A percentile compares a stretch with the other conserved stretches of the same genome.
These are phyloP conservation scores for Formica exsecta DNA, from an alignment of 1,140 invertebrate genomes.

Conservation along the genomic window DNA sequence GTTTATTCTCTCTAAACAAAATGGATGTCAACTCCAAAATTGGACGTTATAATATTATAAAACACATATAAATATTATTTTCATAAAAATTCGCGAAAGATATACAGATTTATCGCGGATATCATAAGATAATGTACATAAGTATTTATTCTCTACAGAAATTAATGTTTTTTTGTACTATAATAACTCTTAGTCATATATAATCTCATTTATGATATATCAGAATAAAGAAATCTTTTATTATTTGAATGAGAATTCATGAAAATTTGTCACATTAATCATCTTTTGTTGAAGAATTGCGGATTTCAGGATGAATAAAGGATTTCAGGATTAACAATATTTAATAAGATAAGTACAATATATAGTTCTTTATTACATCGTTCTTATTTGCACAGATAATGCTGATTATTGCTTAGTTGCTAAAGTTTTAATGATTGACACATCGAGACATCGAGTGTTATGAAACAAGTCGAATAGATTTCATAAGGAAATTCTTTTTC, in stretches of 20 bases:
- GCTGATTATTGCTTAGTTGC: slow-evolving; percentile 81
- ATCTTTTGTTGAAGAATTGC: slow-evolving; percentile 1
- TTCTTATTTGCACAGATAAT: slow-evolving; percentile 78
- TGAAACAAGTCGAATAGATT: slow-evolving; percentile 71
- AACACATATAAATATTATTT: slow-evolving; percentile 11
- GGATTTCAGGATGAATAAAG: not conserved
- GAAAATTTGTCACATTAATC: slow-evolving; percentile 7
- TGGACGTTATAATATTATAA: not conserved
- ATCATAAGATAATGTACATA: slow-evolving; percentile 64
- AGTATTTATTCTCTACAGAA: slow-evolving; percentile 54
- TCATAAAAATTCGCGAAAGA: not conserved
- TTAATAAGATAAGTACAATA: slow-evolving; percentile 65
- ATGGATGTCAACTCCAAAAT: not conserved
- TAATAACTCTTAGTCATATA: slow-evolving; percentile 50
- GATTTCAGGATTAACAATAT: not conserved
- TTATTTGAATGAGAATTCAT: slow-evolving; percentile 12
- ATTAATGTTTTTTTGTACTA: slow-evolving; percentile 66
- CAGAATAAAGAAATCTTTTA: slow-evolving; percentile 63
- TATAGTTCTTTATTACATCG: slow-evolving; percentile 71
- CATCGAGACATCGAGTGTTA: slow-evolving; percentile 79
- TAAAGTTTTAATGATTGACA: slow-evolving; percentile 80
- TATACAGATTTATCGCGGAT: not conserved
- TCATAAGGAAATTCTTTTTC: slow-evolving; percentile 44
- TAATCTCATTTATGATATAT: slow-evolving; percentile 21
- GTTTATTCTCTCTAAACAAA: not conserved